phyloP scores from a whole-genome alignment of 2,797 vertebrate species.

The Enteromius afrohamiltoni region DNA sequence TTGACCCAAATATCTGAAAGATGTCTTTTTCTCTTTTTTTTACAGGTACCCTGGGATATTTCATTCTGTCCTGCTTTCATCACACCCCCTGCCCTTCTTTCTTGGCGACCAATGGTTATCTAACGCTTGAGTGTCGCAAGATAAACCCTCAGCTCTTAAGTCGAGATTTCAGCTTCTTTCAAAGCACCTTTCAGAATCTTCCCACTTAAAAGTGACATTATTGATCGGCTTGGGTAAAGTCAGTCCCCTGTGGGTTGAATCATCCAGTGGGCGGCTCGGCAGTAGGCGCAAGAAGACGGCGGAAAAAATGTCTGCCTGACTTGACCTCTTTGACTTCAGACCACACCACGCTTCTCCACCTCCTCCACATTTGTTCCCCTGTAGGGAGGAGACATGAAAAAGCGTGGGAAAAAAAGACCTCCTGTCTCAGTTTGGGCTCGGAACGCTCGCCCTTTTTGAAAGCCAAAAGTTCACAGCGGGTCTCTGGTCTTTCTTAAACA shows the following conservation, averaged over 20 bases:
- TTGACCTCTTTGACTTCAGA: constrained; percentile 47
- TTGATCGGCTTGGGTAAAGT: constrained; percentile 56
- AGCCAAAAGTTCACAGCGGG: constrained; percentile 16
- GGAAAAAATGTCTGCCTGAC: constrained; percentile 40
- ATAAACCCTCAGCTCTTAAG: constrained; percentile 46
- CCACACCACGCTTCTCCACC: constrained; percentile 19
- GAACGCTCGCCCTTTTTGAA: neutral
- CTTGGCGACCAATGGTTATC: constrained; percentile 22
- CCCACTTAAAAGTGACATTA: constrained; percentile 59
- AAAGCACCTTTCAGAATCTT: constrained; percentile 43
- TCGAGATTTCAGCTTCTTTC: constrained; percentile 42
- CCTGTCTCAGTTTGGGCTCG: neutral
- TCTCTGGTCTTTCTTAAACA: constrained; percentile 30
- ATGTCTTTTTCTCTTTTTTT: constrained; percentile 30
- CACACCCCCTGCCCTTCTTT: neutral
- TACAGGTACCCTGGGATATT: constrained; percentile 36
- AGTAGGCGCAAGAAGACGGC: constrained; percentile 37
- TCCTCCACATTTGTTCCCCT: constrained; percentile 33
- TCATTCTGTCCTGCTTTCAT: neutral
- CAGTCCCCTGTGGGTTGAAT: constrained; percentile 50
- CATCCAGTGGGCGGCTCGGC: constrained; percentile 49
- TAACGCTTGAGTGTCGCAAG: constrained; percentile 49
- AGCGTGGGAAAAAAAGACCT: neutral
- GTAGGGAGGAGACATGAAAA: constrained; percentile 9
- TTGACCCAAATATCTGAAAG: constrained; percentile 56